A percentile compares a stretch with the other conserved stretches of the same genome.
Conservation (phyloP, 1,140 invertebrate species). For the Ceratina australensis region DNA sequence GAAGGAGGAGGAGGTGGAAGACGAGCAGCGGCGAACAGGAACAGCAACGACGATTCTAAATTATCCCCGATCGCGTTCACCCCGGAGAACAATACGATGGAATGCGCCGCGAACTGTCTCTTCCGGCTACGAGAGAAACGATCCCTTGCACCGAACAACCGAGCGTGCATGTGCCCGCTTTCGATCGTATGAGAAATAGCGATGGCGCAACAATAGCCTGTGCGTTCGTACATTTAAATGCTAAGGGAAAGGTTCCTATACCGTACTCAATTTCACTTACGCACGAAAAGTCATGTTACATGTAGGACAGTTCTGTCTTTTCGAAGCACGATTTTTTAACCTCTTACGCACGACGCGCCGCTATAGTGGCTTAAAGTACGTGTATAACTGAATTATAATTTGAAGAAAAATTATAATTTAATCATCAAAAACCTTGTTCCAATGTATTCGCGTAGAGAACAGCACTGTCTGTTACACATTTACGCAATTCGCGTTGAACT, state of each 20-base stretch:
- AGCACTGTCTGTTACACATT: too few relatives aligned
- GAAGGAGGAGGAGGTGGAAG: conserved; percentile 16
- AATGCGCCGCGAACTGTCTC: conserved; percentile 35
- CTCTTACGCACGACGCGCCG: too few relatives aligned
- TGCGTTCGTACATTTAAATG: background rate
- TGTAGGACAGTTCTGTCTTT: too few relatives aligned
- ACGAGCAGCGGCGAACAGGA: conserved; percentile 20
- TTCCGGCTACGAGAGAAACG: conserved; percentile 39
- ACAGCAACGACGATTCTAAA: conserved; percentile 33
- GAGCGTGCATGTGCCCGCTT: background rate
- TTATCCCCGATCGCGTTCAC: conserved; percentile 15
- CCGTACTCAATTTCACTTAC: background rate
- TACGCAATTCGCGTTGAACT: too few relatives aligned
- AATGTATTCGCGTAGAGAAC: too few relatives aligned
- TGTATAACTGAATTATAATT: too few relatives aligned
- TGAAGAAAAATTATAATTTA: too few relatives aligned
- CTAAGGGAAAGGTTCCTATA: background rate
- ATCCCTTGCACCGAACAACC: conserved; percentile 4
- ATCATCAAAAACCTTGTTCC: too few relatives aligned
- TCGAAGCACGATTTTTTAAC: too few relatives aligned
- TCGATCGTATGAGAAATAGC: conserved; percentile 6
- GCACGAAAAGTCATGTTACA: too few relatives aligned
- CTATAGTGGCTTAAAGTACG: too few relatives aligned
- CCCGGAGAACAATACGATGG: conserved; percentile 34
- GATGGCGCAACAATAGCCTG: background rate